These are phyloP conservation scores for Ophion costatus DNA, from an alignment of 2,888 invertebrate species.

Conservation along the genomic window DNA sequence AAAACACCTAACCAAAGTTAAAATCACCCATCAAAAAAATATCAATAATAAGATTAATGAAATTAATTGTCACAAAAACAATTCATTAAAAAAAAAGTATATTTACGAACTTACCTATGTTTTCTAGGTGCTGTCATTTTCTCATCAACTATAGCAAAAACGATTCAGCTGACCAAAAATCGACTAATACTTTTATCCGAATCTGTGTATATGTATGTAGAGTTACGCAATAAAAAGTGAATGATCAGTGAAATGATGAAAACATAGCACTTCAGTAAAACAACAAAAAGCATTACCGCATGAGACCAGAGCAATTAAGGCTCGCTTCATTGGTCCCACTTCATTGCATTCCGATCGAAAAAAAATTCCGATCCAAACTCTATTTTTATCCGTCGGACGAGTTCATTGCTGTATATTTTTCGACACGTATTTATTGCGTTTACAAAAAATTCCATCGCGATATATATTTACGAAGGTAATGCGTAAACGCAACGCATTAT, in stretches of 20 bases:
- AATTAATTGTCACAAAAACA: neutral
- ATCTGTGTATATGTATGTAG: no score
- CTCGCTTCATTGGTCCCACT: no score
- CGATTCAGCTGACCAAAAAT: no score
- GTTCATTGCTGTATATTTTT: neutral
- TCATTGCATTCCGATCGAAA: neutral
- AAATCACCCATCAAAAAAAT: neutral
- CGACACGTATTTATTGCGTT: neutral
- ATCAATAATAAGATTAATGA: neutral
- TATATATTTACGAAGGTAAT: conserved; percentile 28
- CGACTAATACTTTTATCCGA: no score
- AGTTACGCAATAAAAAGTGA: no score
- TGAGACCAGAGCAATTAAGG: neutral
- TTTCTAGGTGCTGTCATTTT: no score
- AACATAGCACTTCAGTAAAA: no score
- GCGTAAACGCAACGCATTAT: neutral
- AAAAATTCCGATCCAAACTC: neutral
- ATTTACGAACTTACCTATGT: no score
- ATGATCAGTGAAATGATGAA: no score
- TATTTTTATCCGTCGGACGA: neutral
- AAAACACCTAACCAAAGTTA: neutral
- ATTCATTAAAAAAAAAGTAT: neutral
- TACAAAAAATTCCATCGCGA: neutral
- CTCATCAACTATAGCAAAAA: no score
- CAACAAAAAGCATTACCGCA: neutral